Percentiles rank a stretch among this genome's conserved stretches.
Conservation (phyloP, 2,797 vertebrate genomes). For the Sebastes reedi region DNA sequence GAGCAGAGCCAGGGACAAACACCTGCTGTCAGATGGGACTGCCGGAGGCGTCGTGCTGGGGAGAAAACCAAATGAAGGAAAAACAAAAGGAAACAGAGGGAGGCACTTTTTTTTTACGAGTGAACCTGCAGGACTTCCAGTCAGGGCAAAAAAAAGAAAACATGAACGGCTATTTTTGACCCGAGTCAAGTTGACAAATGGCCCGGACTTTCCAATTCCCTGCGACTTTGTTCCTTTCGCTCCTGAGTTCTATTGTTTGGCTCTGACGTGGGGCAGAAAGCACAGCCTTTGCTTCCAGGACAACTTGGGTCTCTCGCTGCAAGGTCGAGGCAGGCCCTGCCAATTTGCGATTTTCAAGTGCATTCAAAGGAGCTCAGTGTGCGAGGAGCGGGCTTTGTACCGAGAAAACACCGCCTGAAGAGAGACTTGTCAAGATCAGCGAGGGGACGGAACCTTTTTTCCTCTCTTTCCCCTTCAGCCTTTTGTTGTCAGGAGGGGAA, state of each 20-base stretch:
- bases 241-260: constrained; percentile 50
- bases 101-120: not conserved
- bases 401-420: constrained; percentile 26
- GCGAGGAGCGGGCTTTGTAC: constrained; percentile 17
- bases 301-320: constrained; percentile 21
- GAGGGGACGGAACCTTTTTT: constrained; percentile 11
- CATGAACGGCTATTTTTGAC: constrained; percentile 48
- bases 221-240: constrained; percentile 28
- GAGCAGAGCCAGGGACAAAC: constrained; percentile 19
- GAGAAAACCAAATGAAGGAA: constrained; percentile 22
- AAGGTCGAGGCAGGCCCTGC: constrained; percentile 3
- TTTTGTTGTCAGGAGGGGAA: constrained; percentile 36
- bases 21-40: constrained; percentile 36
- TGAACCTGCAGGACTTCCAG: constrained; percentile 49
- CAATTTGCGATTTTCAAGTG: constrained; percentile 42
- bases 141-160: constrained; percentile 41
- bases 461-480: constrained; percentile 20
- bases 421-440: constrained; percentile 57
- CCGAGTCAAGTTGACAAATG: constrained; percentile 46
- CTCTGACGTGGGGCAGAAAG: constrained; percentile 15
- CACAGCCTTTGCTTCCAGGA: constrained; percentile 17
- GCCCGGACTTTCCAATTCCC: constrained; percentile 50
- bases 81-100: constrained; percentile 26
- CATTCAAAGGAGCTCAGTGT: constrained; percentile 33
- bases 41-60: not conserved